phyloP scores from a whole-genome alignment of 2,797 vertebrate genomes.

The Sternarchorhynchus goeldii region DNA sequence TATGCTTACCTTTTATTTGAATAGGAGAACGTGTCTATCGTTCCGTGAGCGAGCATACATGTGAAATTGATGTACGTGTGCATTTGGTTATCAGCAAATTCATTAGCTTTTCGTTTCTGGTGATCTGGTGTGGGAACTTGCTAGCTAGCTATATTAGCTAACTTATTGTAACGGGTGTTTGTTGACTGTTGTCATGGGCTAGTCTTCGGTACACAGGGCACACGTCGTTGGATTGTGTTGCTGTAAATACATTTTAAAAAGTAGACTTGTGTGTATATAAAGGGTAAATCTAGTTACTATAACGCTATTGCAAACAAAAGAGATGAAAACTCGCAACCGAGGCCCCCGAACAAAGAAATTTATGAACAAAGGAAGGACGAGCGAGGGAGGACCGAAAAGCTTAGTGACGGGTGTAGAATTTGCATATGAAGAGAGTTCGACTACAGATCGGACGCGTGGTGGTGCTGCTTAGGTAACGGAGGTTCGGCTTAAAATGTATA shows the following conservation, averaged over 20 bases:
- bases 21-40: no score
- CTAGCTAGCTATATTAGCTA: not conserved
- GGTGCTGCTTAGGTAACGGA: conserved; percentile 46
- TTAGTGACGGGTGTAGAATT: conserved; percentile 74
- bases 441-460: conserved; percentile 60
- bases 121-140: no score
- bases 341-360: conserved; percentile 75
- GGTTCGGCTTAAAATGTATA: conserved; percentile 38
- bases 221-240: no score
- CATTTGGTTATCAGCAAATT: no score
- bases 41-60: no score
- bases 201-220: not conserved
- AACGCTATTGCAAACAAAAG: conserved; percentile 65
- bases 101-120: no score
- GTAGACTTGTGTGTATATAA: conserved; percentile 8
- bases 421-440: conserved; percentile 77
- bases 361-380: conserved; percentile 78
- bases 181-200: conserved; percentile 36
- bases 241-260: not conserved
- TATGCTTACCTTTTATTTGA: no score
- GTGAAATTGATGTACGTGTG: no score
- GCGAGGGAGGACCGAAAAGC: conserved; percentile 69
- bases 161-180: conserved; percentile 17
- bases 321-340: conserved; percentile 57
- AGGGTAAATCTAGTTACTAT: conserved; percentile 23